phyloP scores from a whole-genome alignment of 1,140 invertebrate species.

The Drosophila ironensis region DNA sequence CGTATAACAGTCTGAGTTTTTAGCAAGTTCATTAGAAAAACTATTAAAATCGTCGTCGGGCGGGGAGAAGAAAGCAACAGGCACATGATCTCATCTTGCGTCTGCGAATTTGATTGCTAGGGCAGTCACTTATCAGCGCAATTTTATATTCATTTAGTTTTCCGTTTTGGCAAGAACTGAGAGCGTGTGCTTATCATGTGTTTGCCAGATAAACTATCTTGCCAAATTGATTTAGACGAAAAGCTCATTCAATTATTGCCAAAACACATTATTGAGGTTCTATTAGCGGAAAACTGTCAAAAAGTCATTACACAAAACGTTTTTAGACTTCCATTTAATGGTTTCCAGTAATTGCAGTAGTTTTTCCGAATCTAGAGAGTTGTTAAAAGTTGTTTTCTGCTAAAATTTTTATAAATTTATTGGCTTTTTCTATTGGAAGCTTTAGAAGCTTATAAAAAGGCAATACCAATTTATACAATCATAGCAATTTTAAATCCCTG shows the following conservation, averaged over 20 bases:
- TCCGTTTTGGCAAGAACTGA: conserved; percentile 1
- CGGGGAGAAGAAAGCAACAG: conserved; percentile 1
- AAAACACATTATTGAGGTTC: conserved; percentile 25
- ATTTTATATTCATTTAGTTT: conserved; percentile 9
- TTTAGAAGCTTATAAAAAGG: too few species aligned
- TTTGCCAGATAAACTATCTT: conserved; percentile 11
- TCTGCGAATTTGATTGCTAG: conserved; percentile 8
- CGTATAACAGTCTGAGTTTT: conserved; percentile 28
- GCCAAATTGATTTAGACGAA: conserved; percentile 13
- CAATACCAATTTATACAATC: too few species aligned
- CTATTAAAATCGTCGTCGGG: conserved; percentile 30
- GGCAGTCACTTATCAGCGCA: conserved; percentile 22
- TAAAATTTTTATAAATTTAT: too few species aligned
- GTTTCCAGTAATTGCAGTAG: background rate
- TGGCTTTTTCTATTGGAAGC: too few species aligned
- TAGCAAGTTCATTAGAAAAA: conserved; percentile 55
- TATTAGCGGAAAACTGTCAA: conserved; percentile 11
- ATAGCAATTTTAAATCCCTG: background rate
- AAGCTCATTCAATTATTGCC: conserved; percentile 8
- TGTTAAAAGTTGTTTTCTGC: too few species aligned
- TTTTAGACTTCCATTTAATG: conserved; percentile 11
- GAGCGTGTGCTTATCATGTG: conserved; percentile 9
- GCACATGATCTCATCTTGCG: conserved; percentile 57
- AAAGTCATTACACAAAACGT: conserved; percentile 31
- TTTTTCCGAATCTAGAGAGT: too few species aligned